phyloP scores from a whole-genome alignment of 1,140 invertebrate species.

The Papilio helenus region DNA sequence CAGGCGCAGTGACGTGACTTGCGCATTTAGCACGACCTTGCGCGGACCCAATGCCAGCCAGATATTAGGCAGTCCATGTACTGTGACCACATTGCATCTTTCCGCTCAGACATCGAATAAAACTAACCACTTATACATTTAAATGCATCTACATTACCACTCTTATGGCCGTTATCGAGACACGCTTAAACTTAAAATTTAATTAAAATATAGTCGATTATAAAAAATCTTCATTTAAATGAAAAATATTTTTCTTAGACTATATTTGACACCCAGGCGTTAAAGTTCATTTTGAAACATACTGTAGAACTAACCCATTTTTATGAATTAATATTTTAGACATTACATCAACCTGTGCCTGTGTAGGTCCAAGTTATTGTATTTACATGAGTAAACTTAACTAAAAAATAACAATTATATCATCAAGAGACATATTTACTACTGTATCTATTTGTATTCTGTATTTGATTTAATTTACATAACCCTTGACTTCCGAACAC shows the following conservation, averaged over 20 bases:
- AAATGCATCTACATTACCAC: too few relatives aligned
- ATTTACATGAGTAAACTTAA: neutral
- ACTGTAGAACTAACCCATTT: neutral
- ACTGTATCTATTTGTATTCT: neutral
- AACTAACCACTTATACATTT: neutral
- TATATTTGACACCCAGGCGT: too few relatives aligned
- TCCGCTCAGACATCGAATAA: conserved; percentile 40
- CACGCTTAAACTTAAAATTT: too few relatives aligned
- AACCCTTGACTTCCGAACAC: conserved; percentile 12
- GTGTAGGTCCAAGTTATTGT: neutral
- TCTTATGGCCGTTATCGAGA: too few relatives aligned
- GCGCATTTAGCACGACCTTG: conserved; percentile 71
- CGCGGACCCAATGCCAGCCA: conserved; percentile 67
- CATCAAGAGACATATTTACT: neutral
- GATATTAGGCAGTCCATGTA: conserved; percentile 52
- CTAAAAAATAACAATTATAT: neutral
- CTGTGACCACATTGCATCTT: conserved; percentile 51
- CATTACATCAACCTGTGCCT: neutral
- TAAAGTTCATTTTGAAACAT: conserved; percentile 6
- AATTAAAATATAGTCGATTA: too few relatives aligned
- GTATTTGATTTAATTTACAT: conserved; percentile 4
- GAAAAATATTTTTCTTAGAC: too few relatives aligned
- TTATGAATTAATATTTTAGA: neutral
- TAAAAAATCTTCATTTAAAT: too few relatives aligned
- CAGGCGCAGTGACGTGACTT: conserved; percentile 65